A percentile compares a stretch with the other conserved stretches of the same genome.
Conservation (phyloP, 1,140 invertebrate genomes). For the Bombus superbus region DNA sequence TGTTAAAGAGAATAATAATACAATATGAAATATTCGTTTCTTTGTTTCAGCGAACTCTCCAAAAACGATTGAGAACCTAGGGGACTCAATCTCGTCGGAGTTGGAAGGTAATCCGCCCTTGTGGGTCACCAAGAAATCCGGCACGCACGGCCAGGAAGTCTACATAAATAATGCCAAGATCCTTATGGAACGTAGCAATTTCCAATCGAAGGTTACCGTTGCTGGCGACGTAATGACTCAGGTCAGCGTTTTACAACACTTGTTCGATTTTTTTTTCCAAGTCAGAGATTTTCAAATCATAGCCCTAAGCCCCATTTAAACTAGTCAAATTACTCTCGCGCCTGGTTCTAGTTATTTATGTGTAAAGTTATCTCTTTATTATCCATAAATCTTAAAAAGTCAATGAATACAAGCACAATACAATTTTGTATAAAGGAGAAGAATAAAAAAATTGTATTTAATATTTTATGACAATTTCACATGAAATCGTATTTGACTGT, state of each 20-base stretch:
- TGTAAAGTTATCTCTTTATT: no score
- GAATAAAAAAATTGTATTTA: no score
- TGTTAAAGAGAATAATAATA: neutral
- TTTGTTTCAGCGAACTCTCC: slow-evolving; percentile 87
- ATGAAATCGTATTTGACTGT: no score
- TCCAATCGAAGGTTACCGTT: slow-evolving; percentile 79
- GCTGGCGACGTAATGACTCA: slow-evolving; percentile 85
- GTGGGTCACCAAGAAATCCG: slow-evolving; percentile 88
- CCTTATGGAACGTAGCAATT: slow-evolving; percentile 87
- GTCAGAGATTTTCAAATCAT: no score
- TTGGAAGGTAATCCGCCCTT: slow-evolving; percentile 91
- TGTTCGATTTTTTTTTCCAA: no score
- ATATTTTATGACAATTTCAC: no score
- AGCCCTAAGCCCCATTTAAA: no score
- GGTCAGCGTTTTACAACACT: slow-evolving; percentile 80
- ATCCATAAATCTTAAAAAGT: no score
- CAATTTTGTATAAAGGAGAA: no score
- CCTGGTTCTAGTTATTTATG: no score
- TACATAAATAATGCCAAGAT: slow-evolving; percentile 93
- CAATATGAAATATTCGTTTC: slow-evolving; percentile 5
- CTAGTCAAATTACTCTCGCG: no score
- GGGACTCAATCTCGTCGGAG: slow-evolving; percentile 87
- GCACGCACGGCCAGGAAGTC: slow-evolving; percentile 84
- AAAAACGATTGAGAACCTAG: slow-evolving; percentile 86
- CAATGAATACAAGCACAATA: no score